Conservation (phyloP, 2,888 invertebrate species). For the Opisthograptis luteolata region DNA sequence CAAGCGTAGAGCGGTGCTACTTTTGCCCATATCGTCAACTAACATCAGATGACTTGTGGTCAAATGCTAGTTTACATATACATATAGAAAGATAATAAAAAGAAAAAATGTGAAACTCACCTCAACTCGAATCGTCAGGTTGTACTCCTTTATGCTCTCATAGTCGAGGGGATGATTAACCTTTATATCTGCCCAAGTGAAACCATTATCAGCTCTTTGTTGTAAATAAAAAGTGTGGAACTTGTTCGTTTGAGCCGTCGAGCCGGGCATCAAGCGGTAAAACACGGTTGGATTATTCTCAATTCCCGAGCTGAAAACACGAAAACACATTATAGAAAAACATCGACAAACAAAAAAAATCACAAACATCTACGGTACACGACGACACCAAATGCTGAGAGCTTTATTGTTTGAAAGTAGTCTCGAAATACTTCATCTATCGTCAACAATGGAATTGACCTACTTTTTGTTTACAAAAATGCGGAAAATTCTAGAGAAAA, state of each 20-base stretch:
- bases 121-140: conserved; percentile 97
- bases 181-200: conserved; percentile 98
- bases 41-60: too few relatives aligned
- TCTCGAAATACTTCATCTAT: conserved; percentile 29
- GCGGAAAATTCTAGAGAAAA: conserved; percentile 16
- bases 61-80: too few relatives aligned
- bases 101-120: too few relatives aligned
- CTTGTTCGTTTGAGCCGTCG: conserved; percentile 98
- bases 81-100: too few relatives aligned
- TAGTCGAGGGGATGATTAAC: conserved; percentile 98
- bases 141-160: conserved; percentile 97
- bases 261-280: conserved; percentile 97
- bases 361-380: conserved; percentile 51
- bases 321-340: conserved; percentile 50
- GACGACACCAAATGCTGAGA: conserved; percentile 54
- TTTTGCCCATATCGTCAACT: too few relatives aligned
- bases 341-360: conserved; percentile 29
- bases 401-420: conserved; percentile 33
- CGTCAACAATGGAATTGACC: conserved; percentile 27
- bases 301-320: conserved; percentile 93
- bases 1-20: too few relatives aligned
- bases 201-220: conserved; percentile 95
- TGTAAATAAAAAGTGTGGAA: conserved; percentile 97
- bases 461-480: conserved; percentile 28
- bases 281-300: conserved; percentile 98